Percentiles rank a stretch among this genome's conserved stretches.
These are phyloP conservation scores for Gasterosteus nipponicus DNA, from an alignment of 2,113 vertebrate species.

Conservation along the genomic window DNA sequence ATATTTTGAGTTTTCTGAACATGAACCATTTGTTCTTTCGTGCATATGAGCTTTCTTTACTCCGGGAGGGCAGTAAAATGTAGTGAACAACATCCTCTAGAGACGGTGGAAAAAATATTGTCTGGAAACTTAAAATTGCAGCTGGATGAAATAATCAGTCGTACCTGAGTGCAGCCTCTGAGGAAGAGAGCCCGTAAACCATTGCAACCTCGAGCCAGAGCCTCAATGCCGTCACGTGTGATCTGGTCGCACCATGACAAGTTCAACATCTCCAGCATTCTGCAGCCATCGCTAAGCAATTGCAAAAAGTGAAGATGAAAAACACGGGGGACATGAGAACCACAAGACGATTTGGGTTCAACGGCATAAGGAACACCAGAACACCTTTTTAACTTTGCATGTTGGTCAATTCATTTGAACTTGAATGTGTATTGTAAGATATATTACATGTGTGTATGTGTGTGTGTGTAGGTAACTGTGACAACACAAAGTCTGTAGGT, in stretches of 20 bases:
- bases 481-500: neutral
- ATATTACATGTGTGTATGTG: neutral
- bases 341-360: neutral
- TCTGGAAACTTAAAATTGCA: neutral
- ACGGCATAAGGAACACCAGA: neutral
- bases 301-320: neutral
- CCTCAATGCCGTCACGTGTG: constrained; percentile 91
- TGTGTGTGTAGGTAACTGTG: neutral
- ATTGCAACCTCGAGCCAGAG: constrained; percentile 89
- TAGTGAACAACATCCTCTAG: neutral
- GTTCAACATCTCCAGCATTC: constrained; percentile 91
- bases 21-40: neutral
- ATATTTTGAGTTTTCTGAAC: neutral
- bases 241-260: constrained; percentile 96
- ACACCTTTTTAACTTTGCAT: neutral
- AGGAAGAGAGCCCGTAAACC: constrained; percentile 89
- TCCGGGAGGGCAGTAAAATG: constrained; percentile 7
- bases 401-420: neutral
- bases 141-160: neutral
- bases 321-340: neutral
- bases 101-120: neutral
- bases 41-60: neutral
- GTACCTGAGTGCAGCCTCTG: constrained; percentile 93
- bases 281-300: constrained; percentile 88
- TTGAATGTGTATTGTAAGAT: neutral